Conservation (phyloP, 2,113 vertebrate genomes). For the Meles meles region DNA sequence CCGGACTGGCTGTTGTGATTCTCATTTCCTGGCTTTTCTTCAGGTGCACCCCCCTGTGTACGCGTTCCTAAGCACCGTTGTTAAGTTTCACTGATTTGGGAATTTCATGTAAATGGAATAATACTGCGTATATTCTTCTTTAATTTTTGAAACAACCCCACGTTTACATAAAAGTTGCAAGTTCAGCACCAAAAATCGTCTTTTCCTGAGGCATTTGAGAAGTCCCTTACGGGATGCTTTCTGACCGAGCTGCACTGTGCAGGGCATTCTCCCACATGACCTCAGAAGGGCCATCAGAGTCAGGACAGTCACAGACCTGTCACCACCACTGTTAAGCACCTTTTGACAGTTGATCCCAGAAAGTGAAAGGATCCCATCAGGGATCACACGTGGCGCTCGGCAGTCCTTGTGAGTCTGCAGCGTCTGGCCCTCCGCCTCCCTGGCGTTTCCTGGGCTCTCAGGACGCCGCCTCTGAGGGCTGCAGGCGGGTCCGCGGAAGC, state of each 20-base stretch:
- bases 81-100: not conserved
- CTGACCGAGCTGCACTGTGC: not conserved
- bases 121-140: not conserved
- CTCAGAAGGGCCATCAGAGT: rapidly evolving
- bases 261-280: not conserved
- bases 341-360: too few relatives aligned
- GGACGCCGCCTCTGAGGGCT: not conserved
- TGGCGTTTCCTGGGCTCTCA: rapidly evolving
- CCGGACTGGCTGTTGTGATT: not conserved
- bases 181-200: not conserved
- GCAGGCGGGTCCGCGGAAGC: not conserved
- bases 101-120: not conserved
- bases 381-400: not conserved
- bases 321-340: too few relatives aligned
- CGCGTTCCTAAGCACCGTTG: not conserved
- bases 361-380: too few relatives aligned
- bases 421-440: not conserved
- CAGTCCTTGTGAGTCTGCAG: not conserved
- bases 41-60: too few relatives aligned
- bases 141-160: not conserved
- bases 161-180: not conserved
- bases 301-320: not conserved
- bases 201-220: not conserved
- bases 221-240: not conserved
- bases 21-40: not conserved